Percentiles rank a stretch among this genome's conserved stretches.
Conservation (phyloP, 2,888 invertebrate species). For the Drosophila fungiperda region DNA sequence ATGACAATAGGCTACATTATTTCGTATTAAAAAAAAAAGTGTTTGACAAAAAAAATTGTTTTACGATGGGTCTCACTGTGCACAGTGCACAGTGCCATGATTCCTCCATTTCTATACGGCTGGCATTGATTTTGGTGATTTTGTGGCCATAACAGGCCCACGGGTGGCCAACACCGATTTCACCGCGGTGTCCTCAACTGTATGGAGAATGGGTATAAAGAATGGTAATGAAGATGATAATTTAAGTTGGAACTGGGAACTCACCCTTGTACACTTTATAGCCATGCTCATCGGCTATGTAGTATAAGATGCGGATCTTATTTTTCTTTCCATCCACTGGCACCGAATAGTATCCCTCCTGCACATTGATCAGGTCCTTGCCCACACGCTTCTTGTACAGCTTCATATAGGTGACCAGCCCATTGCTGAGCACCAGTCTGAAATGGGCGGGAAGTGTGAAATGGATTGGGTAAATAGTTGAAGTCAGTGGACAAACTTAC, state of each 20-base stretch:
- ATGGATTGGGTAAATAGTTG: not conserved
- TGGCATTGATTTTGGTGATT: conserved; percentile 35
- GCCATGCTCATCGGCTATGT: conserved; percentile 78
- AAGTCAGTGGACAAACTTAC: conserved; percentile 53
- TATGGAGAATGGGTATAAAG: conserved; percentile 4
- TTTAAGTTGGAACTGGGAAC: conserved; percentile 21
- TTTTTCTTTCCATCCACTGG: conserved; percentile 59
- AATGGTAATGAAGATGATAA: conserved; percentile 24
- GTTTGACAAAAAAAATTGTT: conserved; percentile 1
- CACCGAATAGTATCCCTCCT: conserved; percentile 77
- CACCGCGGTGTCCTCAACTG: conserved; percentile 61
- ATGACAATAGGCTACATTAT: conserved; percentile 3
- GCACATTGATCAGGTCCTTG: conserved; percentile 67
- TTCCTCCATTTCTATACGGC: conserved; percentile 24
- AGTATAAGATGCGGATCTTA: conserved; percentile 69
- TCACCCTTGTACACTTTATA: conserved; percentile 71
- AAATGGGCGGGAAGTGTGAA: not conserved
- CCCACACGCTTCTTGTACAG: conserved; percentile 67
- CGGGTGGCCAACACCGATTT: conserved; percentile 47
- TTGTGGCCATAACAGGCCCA: conserved; percentile 39
- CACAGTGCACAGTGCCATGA: not conserved
- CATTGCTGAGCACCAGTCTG: conserved; percentile 78
- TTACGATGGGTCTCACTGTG: conserved; percentile 39
- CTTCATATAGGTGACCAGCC: conserved; percentile 76
- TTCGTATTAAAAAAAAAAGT: conserved; percentile 9